phyloP scores from a whole-genome alignment of 1,140 invertebrate species.

The Carcinoscorpius rotundicauda region DNA sequence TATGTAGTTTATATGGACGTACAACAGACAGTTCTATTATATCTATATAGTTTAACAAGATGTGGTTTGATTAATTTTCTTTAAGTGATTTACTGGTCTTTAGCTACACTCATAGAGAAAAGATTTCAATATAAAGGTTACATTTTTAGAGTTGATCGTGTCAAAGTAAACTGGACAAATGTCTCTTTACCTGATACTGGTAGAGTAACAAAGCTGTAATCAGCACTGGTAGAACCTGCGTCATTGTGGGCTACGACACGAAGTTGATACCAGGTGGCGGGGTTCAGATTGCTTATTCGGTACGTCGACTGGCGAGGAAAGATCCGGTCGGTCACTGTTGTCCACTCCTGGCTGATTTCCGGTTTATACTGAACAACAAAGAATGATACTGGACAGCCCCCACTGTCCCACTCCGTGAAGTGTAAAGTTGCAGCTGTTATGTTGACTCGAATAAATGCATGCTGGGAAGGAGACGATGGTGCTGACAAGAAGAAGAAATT shows the following conservation, averaged over 20 bases:
- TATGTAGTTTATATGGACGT: too few relatives aligned
- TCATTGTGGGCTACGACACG: conserved; percentile 35
- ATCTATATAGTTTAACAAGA: too few relatives aligned
- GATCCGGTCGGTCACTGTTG: conserved; percentile 48
- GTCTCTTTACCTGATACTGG: neutral
- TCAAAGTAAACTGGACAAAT: too few relatives aligned
- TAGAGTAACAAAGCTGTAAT: conserved; percentile 70
- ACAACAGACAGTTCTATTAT: too few relatives aligned
- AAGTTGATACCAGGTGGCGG: conserved; percentile 35
- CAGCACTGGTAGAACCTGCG: conserved; percentile 33
- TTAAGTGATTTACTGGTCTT: too few relatives aligned
- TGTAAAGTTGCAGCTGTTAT: conserved; percentile 81
- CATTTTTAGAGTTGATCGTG: too few relatives aligned
- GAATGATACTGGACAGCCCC: conserved; percentile 88
- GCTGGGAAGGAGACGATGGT: conserved; percentile 22
- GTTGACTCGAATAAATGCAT: conserved; percentile 47
- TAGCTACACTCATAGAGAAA: too few relatives aligned
- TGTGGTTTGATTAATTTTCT: too few relatives aligned
- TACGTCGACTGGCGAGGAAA: conserved; percentile 10
- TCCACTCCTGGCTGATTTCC: conserved; percentile 58
- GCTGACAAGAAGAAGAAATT: conserved; percentile 21
- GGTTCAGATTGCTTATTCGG: conserved; percentile 27
- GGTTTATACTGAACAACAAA: conserved; percentile 90
- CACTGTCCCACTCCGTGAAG: conserved; percentile 82
- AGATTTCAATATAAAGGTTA: too few relatives aligned